Evolutionary conservation across 2,797 vertebrate species (phyloP).

Genomic region (Channallabes apus): DNA sequence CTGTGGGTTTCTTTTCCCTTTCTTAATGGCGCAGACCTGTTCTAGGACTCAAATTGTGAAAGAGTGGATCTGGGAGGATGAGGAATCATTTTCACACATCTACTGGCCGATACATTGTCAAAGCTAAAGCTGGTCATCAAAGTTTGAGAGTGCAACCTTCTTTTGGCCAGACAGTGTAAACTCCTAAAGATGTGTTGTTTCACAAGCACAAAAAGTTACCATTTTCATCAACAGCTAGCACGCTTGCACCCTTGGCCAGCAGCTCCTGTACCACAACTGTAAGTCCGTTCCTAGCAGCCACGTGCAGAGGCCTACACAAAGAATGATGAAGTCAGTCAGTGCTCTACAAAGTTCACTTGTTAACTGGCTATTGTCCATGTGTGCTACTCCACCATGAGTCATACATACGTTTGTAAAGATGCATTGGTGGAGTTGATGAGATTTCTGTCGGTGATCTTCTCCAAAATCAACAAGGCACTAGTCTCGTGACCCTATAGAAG

Average conservation of each 20-base stretch:
- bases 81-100: too few relatives aligned
- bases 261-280: conserved; percentile 95
- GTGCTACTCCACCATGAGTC: not conserved
- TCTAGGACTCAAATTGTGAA: too few relatives aligned
- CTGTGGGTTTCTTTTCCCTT: too few relatives aligned
- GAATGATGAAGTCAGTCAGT: conserved; percentile 10
- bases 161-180: too few relatives aligned
- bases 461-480: conserved; percentile 88
- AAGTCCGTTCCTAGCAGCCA: conserved; percentile 89
- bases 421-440: conserved; percentile 85
- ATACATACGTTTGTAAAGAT: conserved; percentile 69
- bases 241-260: conserved; percentile 92
- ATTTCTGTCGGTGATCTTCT: conserved; percentile 83
- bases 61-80: too few relatives aligned
- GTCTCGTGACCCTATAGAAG: conserved; percentile 81
- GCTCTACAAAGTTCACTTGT: not conserved
- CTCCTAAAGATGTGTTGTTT: conserved; percentile 69
- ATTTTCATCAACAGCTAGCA: conserved; percentile 93
- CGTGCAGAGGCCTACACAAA: conserved; percentile 83
- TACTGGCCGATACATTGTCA: too few relatives aligned
- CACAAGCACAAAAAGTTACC: conserved; percentile 86
- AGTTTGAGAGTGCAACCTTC: too few relatives aligned
- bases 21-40: too few relatives aligned
- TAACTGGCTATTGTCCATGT: not conserved
- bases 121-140: too few relatives aligned